Percentiles rank a stretch among this genome's conserved stretches.
These are phyloP conservation scores for Charina bottae DNA, from an alignment of 2,113 vertebrate genomes.

Conservation along the genomic window DNA sequence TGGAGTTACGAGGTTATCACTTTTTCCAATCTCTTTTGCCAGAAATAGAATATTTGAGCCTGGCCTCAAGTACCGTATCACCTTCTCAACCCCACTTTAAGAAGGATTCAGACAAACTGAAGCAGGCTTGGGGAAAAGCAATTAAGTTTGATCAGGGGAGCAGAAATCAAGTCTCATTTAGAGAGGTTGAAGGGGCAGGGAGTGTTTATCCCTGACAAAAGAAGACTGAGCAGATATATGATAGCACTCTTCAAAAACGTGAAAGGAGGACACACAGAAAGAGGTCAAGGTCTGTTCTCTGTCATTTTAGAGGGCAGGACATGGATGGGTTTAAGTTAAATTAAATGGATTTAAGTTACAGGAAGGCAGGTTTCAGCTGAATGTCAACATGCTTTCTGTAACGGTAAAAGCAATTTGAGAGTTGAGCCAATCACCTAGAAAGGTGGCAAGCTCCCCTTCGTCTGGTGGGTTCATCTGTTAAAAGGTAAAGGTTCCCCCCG, in stretches of 20 bases:
- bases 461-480: neutral
- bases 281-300: neutral
- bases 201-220: neutral
- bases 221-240: neutral
- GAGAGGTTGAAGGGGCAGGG: neutral
- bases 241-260: neutral
- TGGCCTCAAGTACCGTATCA: neutral
- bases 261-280: neutral
- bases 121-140: neutral
- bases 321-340: neutral
- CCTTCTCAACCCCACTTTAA: neutral
- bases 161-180: neutral
- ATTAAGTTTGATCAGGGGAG: neutral
- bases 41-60: neutral
- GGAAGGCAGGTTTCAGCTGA: neutral
- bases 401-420: neutral
- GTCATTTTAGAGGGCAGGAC: neutral
- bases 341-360: neutral
- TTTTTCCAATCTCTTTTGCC: neutral
- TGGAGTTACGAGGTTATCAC: neutral
- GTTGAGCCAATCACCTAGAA: neutral
- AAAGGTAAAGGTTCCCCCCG: too few relatives aligned
- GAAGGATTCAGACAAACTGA: neutral
- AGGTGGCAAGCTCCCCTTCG: neutral
- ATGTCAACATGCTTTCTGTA: neutral